Conservation (phyloP, 2,113 vertebrate genomes). For the Toxostoma redivivum region DNA sequence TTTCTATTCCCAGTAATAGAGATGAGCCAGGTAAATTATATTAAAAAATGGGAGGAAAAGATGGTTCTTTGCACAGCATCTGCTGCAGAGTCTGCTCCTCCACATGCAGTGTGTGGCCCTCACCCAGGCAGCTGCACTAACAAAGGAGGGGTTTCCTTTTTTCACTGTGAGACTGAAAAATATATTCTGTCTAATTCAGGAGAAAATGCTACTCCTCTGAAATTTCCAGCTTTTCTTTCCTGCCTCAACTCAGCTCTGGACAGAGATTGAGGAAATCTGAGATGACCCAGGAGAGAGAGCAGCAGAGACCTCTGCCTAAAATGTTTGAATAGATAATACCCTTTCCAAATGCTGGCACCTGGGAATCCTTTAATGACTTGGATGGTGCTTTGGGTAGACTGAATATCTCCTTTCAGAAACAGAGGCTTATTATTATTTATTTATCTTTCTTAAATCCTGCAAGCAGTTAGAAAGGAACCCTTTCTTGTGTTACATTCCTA, state of each 20-base stretch:
- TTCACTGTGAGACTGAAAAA: neutral
- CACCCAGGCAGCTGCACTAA: neutral
- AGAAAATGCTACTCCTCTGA: neutral
- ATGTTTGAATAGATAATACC: slow-evolving; percentile 51
- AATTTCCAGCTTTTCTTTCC: neutral
- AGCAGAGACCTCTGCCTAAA: slow-evolving; percentile 39
- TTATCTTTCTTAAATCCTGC: slow-evolving; percentile 8
- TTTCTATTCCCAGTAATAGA: neutral
- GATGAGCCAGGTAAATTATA: neutral
- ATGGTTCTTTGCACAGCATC: neutral
- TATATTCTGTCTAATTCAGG: neutral
- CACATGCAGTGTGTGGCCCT: neutral
- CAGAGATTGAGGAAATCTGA: slow-evolving; percentile 45
- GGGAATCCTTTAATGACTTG: slow-evolving; percentile 50
- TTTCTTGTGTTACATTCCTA: neutral
- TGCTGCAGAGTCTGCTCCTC: neutral
- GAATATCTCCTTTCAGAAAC: slow-evolving; percentile 47
- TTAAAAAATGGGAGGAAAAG: neutral
- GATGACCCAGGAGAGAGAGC: slow-evolving; percentile 29
- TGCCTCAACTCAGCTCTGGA: neutral
- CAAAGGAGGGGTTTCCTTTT: neutral
- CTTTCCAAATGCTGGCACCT: slow-evolving; percentile 56
- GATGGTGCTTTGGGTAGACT: slow-evolving; percentile 21
- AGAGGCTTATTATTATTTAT: slow-evolving; percentile 45
- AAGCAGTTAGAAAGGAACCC: slow-evolving; percentile 1